phyloP scores from a whole-genome alignment of 2,888 invertebrate genomes.

The Thymelicus lineola region DNA sequence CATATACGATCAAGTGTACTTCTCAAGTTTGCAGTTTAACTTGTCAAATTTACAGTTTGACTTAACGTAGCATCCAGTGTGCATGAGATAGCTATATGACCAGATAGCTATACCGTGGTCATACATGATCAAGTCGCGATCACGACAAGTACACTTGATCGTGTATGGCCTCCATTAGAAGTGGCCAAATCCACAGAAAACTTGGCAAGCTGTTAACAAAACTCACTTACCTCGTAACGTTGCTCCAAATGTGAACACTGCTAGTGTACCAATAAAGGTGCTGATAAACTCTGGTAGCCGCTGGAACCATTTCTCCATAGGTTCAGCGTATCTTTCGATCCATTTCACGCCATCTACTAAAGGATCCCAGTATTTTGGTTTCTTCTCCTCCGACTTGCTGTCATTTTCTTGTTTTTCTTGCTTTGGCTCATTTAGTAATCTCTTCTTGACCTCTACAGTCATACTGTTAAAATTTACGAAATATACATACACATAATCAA shows the following conservation, averaged over 20 bases:
- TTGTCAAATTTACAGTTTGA: too few relatives aligned
- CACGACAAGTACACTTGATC: too few relatives aligned
- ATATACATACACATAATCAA: too few relatives aligned
- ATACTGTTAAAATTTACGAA: conserved; percentile 47
- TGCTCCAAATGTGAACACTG: conserved; percentile 86
- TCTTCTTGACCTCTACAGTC: conserved; percentile 52
- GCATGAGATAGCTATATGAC: too few relatives aligned
- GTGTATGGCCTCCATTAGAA: too few relatives aligned
- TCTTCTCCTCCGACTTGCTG: conserved; percentile 40
- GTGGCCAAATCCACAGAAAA: too few relatives aligned
- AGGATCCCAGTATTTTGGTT: conserved; percentile 75
- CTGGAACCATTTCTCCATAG: conserved; percentile 83
- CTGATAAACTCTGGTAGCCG: conserved; percentile 83
- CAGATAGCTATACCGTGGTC: too few relatives aligned
- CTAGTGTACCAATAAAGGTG: conserved; percentile 84
- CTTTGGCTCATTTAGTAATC: conserved; percentile 16
- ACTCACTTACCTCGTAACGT: conserved; percentile 83
- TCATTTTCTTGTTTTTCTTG: conserved; percentile 37
- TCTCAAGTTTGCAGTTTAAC: too few relatives aligned
- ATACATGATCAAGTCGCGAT: too few relatives aligned
- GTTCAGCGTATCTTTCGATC: conserved; percentile 84
- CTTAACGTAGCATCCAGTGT: too few relatives aligned
- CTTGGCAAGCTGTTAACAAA: background rate
- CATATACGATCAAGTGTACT: too few relatives aligned
- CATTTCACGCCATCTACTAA: conserved; percentile 85